Evolutionary conservation across 2,888 invertebrate species (phyloP).

Genomic region (Abrostola tripartita): DNA sequence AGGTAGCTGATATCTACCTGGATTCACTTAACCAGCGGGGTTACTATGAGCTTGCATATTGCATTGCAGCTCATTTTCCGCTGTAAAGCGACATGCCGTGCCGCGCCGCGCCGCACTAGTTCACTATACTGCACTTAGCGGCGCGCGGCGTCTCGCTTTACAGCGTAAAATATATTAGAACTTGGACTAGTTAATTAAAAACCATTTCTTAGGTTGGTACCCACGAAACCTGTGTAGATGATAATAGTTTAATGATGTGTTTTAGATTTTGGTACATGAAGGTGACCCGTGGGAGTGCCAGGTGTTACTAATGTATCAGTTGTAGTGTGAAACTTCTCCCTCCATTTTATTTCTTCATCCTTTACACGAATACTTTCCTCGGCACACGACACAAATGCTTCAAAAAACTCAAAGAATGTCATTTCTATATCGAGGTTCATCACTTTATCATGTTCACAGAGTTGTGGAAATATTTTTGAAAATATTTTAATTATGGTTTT

Average conservation of each 20-base stretch:
- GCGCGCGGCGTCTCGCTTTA: too few species aligned
- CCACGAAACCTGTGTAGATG: too few species aligned
- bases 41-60: too few species aligned
- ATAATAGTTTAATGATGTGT: not conserved
- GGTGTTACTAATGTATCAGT: conserved; percentile 34
- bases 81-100: too few species aligned
- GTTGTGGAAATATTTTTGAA: conserved; percentile 82
- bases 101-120: too few species aligned
- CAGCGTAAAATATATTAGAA: too few species aligned
- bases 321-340: conserved; percentile 50
- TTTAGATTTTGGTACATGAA: conserved; percentile 24
- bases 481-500: conserved; percentile 74
- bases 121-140: too few species aligned
- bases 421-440: conserved; percentile 85
- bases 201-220: too few species aligned
- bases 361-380: conserved; percentile 75
- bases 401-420: conserved; percentile 89
- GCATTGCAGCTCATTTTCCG: too few species aligned
- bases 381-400: conserved; percentile 83
- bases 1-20: too few species aligned
- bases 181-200: too few species aligned
- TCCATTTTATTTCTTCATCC: conserved; percentile 66
- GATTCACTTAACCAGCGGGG: too few species aligned
- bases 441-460: conserved; percentile 72
- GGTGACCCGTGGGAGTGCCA: conserved; percentile 22